Conservation (phyloP, 2,888 invertebrate species). For the Pediacus dermestoides region DNA sequence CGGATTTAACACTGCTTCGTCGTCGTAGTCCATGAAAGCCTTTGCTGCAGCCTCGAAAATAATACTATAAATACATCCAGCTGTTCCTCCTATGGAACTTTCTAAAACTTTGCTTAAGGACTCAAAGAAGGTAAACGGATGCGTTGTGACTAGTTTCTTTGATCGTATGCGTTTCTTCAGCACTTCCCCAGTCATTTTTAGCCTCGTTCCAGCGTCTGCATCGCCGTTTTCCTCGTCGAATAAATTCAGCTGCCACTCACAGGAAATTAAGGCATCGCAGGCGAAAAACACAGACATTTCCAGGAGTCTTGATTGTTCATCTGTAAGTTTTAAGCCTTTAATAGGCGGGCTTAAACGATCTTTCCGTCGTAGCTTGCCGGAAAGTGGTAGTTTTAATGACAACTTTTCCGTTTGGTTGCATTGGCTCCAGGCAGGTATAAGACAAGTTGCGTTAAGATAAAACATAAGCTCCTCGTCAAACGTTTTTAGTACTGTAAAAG, state of each 20-base stretch:
- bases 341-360: conserved; percentile 25
- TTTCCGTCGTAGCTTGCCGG: conserved; percentile 24
- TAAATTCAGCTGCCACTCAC: conserved; percentile 59
- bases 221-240: conserved; percentile 68
- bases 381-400: conserved; percentile 6
- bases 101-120: conserved; percentile 60
- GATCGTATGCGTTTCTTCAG: conserved; percentile 34
- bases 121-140: conserved; percentile 42
- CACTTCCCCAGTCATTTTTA: conserved; percentile 39
- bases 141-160: conserved; percentile 31
- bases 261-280: conserved; percentile 57
- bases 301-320: conserved; percentile 37
- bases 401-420: not conserved
- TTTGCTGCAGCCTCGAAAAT: conserved; percentile 65
- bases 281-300: conserved; percentile 45
- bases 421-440: conserved; percentile 48
- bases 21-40: conserved; percentile 46
- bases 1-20: conserved; percentile 28
- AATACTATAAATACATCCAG: conserved; percentile 76
- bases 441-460: conserved; percentile 58
- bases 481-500: conserved; percentile 65
- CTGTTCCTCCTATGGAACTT: conserved; percentile 71
- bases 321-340: conserved; percentile 43
- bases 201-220: conserved; percentile 66
- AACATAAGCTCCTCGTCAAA: conserved; percentile 51